Base-by-base conservation (phyloP, 2,888 invertebrate species). In the Ctenicera cuprea region DNA sequence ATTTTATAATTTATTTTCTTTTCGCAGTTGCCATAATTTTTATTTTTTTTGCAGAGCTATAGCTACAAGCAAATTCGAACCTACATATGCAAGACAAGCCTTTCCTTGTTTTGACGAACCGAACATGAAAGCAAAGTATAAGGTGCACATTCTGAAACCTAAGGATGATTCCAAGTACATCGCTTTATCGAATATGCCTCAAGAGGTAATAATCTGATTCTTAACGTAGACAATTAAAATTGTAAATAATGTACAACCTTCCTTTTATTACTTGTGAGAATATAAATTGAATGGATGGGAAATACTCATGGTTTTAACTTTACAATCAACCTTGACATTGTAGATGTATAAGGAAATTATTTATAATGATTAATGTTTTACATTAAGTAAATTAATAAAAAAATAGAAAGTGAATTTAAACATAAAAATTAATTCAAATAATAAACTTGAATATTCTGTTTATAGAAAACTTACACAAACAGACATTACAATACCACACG, bases 41-140 rank as follows among this genome's bases (percentile, higher is more conserved):
- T n/a, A n/a, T n/a, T n/a, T n/a, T 33, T 45, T 8, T 73, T 89
- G 38, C 84, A 96, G 96, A 82, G 89, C 89, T 72, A 93, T 97
- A 85, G 96, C 95, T 4, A 95, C 96, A 0, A 94, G 97, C 11
- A 97, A 98, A 87, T 97, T 98, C 84, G 96, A 98, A 85, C 97
- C 98, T 0, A 97, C 97, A 0, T 95, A 95, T 86, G 97, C 98
- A 0, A 91, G 98, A 26, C 92, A 94, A 87, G 95, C 97, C 0
- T 98, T 96, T 85, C 98, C 98, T 0, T 98, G 98, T 84, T 97
- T 98, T 84, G 98, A 98, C 86, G 97, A 98, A 83, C 98, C 96
- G 0, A 92, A 92, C 65, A 93, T 96, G 85, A 98, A 98, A 88
- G 96, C 98, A 0, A 92, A 92, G 71, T 97, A 93, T 87, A 91